Base-by-base conservation (phyloP, 2,797 vertebrate genomes). In the Trachurus trachurus region DNA sequence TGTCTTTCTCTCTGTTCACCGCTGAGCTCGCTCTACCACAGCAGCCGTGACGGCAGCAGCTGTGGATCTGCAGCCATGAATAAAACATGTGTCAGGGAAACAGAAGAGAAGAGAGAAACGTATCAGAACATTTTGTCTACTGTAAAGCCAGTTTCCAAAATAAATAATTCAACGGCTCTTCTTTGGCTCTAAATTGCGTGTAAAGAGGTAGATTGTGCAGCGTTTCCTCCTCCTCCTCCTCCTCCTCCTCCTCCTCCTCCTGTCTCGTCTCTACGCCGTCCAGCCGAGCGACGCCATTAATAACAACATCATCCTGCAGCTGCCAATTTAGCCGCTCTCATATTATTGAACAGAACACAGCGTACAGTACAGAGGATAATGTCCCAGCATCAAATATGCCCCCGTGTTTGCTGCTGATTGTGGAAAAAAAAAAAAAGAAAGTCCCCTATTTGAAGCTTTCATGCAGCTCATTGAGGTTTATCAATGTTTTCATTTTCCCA, bases 401-500 rank as follows among this genome's bases (percentile, higher is more conserved):
- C 82, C 57, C n/a, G 19, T 77, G 80, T 71, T 57, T 77, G 70
- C 62, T 47, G 78, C 74, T 84, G 86, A 85, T 82, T 77, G 78
- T 67, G 21, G 74, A 61, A 61, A 57, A 78, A 65, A 71, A 59
- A 80, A n/a, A n/a, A n/a, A 76, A 80, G 68, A 75, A 31, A 31
- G 31, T 69, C 40, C 59, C 74, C 86, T 86, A 85, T 88, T 84
- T n/a, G 50, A 76, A 76, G 85, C 85, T 85, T 90, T 90, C 87
- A 84, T 85, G 84, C 26, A 78, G 71, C 87, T 89, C 84, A 80
- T 89, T 84, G 84, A 82, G 73, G 83, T 89, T 93, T 84, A 90
- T 91, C 85, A 92, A 79, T 90, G 90, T 92, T 92, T 92, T 92
- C 84, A 92, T 89, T 91, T 90, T 90, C 78, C 70, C 78, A 84